A percentile compares a stretch with the other conserved stretches of the same genome.
Conservation (phyloP, 1,140 invertebrate genomes). For the Drosophila tani region DNA sequence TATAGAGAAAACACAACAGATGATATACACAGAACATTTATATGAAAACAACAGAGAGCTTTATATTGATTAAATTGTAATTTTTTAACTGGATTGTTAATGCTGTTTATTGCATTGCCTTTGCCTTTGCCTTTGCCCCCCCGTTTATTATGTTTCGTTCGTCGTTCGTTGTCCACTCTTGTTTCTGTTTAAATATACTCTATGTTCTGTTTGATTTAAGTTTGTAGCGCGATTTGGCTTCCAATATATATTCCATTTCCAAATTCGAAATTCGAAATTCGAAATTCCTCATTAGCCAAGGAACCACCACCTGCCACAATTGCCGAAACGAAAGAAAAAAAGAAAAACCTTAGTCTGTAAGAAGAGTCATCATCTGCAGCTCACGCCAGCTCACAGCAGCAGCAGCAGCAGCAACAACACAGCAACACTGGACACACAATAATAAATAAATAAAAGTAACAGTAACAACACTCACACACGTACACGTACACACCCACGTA, state of each 20-base stretch:
- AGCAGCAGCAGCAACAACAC: too few species aligned
- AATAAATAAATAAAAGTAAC: not conserved
- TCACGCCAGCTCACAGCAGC: slow-evolving; percentile 45
- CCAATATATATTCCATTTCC: slow-evolving; percentile 32
- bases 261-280: too few species aligned
- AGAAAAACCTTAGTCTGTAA: slow-evolving; percentile 44
- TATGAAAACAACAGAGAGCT: slow-evolving; percentile 76
- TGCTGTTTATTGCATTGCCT: slow-evolving; percentile 50
- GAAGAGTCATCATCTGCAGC: slow-evolving; percentile 55
- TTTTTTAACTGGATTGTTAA: slow-evolving; percentile 67
- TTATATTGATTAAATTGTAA: slow-evolving; percentile 76
- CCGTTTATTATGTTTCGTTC: slow-evolving; percentile 60
- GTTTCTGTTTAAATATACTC: slow-evolving; percentile 51
- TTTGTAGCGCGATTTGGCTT: slow-evolving; percentile 38
- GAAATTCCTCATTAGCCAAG: slow-evolving; percentile 38
- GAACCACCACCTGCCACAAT: slow-evolving; percentile 50
- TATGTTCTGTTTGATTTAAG: slow-evolving; percentile 27
- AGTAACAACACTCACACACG: slow-evolving; percentile 17
- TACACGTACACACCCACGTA: slow-evolving; percentile 34
- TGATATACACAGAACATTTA: slow-evolving; percentile 17
- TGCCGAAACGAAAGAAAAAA: slow-evolving; percentile 38
- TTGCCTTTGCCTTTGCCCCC: too few species aligned
- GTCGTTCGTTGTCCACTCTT: slow-evolving; percentile 40
- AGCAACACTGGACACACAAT: slow-evolving; percentile 35
- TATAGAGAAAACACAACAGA: slow-evolving; percentile 17